Base-by-base conservation (phyloP, 2,888 invertebrate species). In the Limnephilus lunatus region DNA sequence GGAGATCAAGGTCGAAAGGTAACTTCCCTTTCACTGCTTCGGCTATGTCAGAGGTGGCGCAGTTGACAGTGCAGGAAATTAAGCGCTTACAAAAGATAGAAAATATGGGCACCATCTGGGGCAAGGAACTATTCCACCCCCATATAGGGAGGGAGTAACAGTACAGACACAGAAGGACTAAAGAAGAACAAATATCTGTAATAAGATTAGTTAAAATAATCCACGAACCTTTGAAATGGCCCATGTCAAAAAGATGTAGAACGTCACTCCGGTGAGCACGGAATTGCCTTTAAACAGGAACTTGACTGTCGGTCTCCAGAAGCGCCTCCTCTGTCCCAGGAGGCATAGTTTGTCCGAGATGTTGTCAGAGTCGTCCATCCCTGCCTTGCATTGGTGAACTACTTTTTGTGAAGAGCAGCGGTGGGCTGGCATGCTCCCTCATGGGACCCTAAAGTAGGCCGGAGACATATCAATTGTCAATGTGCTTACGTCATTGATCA, bases 281-380 rank as follows among this genome's bases (percentile, higher is more conserved):
- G 92, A 89, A 32, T 89, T 91, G 25, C 68, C 14, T 31, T 35
- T 85, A 53, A 93, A 82, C 7, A 93, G 81, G 30, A 93, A 91
- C 82, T 92, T 93, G 32, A 93, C 32, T 19, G 85, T 86, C 2
- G 93, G 93, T 12, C 93, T 81, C 93, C 93, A 93, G 31, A 92
- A 53, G 32, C 92, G 68, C 12, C 93, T 90, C 31, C 89, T 90
- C 83, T 91, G 85, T 3, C 87, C 90, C 68, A 91, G 31, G 32
- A 44, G 53, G n/a, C 81, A 81, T 11, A 92, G 91, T 19, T 68
- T 88, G 15, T 7, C 68, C 5, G 44, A 12, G 15, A 92, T 81
- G 81, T 81, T n/a, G 35, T 91, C 91, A 30, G 25, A n/a, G 5
- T 68, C 68, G 25, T 25, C 25, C 15, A 12, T 53, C 3, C 3